Conservation (phyloP, 2,113 vertebrate species). For the Reinhardtius hippoglossoides region DNA sequence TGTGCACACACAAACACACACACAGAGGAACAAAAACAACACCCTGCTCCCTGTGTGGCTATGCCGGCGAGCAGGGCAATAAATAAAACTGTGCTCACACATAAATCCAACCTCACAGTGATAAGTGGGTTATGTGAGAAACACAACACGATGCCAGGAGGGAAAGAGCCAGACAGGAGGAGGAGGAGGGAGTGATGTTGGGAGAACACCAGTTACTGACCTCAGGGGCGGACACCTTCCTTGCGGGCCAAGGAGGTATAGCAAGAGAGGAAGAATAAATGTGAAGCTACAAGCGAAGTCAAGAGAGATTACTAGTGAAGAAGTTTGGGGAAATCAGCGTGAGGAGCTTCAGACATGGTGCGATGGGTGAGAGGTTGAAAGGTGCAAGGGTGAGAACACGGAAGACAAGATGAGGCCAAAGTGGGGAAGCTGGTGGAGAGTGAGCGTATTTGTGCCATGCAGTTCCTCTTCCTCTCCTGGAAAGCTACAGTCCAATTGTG, state of each 20-base stretch:
- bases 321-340: constrained; percentile 8
- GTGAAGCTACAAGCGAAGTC: constrained; percentile 43
- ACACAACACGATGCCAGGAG: constrained; percentile 15
- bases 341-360: constrained; percentile 10
- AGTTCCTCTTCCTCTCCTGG: constrained; percentile 37
- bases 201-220: constrained; percentile 14
- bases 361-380: constrained; percentile 23
- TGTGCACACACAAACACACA: not conserved
- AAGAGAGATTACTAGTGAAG: constrained; percentile 26
- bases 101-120: constrained; percentile 23
- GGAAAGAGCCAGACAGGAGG: not conserved
- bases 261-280: constrained; percentile 21
- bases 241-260: not conserved
- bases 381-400: constrained; percentile 19
- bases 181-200: constrained; percentile 3
- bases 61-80: not conserved
- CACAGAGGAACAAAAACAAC: not conserved
- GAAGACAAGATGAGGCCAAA: constrained; percentile 2
- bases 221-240: constrained; percentile 22
- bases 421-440: constrained; percentile 1
- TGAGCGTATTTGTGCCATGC: constrained; percentile 12
- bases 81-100: constrained; percentile 1
- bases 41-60: not conserved
- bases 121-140: constrained; percentile 32
- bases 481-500: constrained; percentile 29